phyloP scores from a whole-genome alignment of 2,113 vertebrate species.

The Micromys minutus region DNA sequence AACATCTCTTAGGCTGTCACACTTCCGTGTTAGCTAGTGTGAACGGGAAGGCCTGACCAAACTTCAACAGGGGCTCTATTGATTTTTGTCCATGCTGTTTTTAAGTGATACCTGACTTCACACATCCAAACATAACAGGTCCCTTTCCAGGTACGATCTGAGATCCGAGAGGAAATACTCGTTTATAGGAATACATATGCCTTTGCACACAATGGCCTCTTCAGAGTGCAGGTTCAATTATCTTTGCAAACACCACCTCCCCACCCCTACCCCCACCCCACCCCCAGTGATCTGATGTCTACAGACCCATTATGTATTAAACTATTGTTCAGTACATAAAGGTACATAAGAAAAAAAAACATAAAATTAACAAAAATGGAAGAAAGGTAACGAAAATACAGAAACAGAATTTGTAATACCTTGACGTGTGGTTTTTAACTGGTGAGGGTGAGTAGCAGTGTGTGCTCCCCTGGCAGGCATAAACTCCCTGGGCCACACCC shows the following conservation, averaged over 20 bases:
- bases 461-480: background rate
- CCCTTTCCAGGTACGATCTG: background rate
- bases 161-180: background rate
- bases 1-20: background rate
- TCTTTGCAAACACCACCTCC: background rate
- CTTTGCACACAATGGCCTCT: background rate
- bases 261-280: background rate
- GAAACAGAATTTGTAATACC: background rate
- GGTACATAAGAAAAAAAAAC: background rate
- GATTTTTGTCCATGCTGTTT: background rate
- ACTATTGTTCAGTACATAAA: background rate
- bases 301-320: background rate
- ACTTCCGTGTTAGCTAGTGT: background rate
- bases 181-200: background rate
- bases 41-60: background rate
- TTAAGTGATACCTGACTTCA: background rate
- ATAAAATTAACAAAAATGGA: background rate
- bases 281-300: background rate
- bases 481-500: background rate
- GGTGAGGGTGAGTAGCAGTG: background rate
- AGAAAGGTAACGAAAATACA: background rate
- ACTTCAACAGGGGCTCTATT: background rate
- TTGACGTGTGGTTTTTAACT: background rate
- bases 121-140: background rate
- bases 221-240: background rate